Base-by-base conservation (phyloP, 1,140 invertebrate species). In the Manduca sexta region DNA sequence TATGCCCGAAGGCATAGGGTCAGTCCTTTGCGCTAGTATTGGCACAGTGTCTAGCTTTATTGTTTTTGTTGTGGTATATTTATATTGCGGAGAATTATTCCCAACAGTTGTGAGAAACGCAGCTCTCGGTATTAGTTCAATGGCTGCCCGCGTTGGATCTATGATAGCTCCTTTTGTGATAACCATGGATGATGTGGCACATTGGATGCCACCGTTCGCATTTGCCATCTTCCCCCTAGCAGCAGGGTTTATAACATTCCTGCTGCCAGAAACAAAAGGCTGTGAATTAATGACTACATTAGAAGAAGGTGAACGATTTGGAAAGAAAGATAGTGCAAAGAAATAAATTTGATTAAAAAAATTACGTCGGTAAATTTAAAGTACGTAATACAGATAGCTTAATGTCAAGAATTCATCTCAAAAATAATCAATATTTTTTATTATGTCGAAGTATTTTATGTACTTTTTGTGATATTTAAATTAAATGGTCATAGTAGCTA, bases 201-300 rank as follows among this genome's bases (percentile, higher is more conserved):
- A 44, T 1, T 91, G 88, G 88, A 46, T 94, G 47, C 92, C 93
- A 2, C 89, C 93, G 0, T 60, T 91, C 1, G 86, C 90, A 21
- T 93, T 94, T 79, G 93, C 92, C 3, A 58, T 89, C 2, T 56
- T 91, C 7, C 89, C 93, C 3, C 58, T 93, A 1, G 62, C 92
- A 12, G 91, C 91, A 21, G 91, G 89, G 7, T 57, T 87, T 13
- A 75, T 93, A n/a, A 90, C 91, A 29, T 68, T 92, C 3, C 63
- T 91, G 14, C 82, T 95, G 38, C 93, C 93, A 0, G 93, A 96
- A 87, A 96, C 94, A 0, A 87, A 91, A 44, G 91, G 91, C 8
- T 87, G 87, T 58, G 89, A 90, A 37, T 68, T 96, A 31, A 93
- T 93, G 17, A 93, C 94, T 52, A 94, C 93, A 0, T 81, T 94